Percentiles rank a stretch among this genome's conserved stretches.
Conservation (phyloP, 2,113 vertebrate genomes). For the Malurus melanocephalus region DNA sequence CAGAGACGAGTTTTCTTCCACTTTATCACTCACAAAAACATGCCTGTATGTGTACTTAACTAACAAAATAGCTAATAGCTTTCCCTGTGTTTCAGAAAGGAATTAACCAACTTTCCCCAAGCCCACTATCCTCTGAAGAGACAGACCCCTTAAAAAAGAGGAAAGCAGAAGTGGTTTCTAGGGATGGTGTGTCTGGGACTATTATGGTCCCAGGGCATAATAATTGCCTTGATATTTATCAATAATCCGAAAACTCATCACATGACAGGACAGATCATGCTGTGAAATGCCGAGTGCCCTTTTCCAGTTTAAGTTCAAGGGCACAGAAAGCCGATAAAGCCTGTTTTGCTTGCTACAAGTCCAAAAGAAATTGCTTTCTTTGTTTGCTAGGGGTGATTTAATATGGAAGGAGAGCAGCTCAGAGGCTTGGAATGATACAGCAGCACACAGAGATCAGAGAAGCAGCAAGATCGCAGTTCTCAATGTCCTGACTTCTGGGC, state of each 20-base stretch:
- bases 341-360: background rate
- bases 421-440: background rate
- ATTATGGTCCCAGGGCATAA: background rate
- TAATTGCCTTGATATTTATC: background rate
- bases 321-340: background rate
- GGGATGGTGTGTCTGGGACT: background rate
- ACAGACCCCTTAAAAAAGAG: background rate
- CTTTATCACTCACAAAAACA: background rate
- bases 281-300: background rate
- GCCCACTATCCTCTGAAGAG: background rate
- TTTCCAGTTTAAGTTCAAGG: background rate
- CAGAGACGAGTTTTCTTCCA: background rate
- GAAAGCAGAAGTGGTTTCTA: background rate
- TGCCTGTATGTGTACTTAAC: background rate
- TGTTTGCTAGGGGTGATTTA: background rate
- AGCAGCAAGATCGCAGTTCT: background rate
- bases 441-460: background rate
- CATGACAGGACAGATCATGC: background rate
- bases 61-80: background rate
- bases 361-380: background rate
- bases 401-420: background rate
- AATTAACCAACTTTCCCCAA: background rate
- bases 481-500: background rate
- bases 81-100: background rate
- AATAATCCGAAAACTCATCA: background rate